Evolutionary conservation across 2,888 invertebrate species (phyloP), one percentile per base, ranked within the genome.

Genomic region (Cosmopolites sordidus): DNA sequence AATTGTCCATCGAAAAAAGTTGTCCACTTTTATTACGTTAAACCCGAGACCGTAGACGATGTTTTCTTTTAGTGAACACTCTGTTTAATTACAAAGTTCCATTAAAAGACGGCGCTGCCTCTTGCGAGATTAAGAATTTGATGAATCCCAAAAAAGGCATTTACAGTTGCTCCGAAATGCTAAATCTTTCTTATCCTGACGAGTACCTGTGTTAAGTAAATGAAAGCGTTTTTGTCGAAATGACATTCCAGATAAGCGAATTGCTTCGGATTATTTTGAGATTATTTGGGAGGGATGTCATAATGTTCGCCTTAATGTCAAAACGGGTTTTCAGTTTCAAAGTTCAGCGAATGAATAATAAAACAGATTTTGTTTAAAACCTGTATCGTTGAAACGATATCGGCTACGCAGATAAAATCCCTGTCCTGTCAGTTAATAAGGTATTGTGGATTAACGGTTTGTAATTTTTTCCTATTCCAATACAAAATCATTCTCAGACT

Each of bases 31-130:
- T 51, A 51, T 51, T 43, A 51, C 42, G 38, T 37, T 42, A 38
- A 51, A 47, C 37, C 37, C 51, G 41, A 15, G 33, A 33, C 14
- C 33, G 33, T 29, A 39, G 29, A 16, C 33, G 43, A 37, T 47
- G 51, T 51, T 47, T 43, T 52, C 43, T 48, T 48, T 48, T 38
- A 48, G 30, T n/a, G n/a, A 52, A 52, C 52, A 52, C 52, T 52
- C 52, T 43, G 52, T 52, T 52, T 52, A 52, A 52, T 52, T 52
- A 52, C 47, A 52, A 47, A 52, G 39, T 48, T 52, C 52, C 52
- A 52, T 52, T 52, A 52, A 47, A 52, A 48, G 52, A 43, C 47
- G 52, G 27, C 52, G n/a, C 27, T 43, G 47, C 43, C 48, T 47
- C 43, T 44, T 40, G 52, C 43, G 48, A 52, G 52, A 52, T 52